phyloP scores from a whole-genome alignment of 2,113 vertebrate species.

The Alces alces region DNA sequence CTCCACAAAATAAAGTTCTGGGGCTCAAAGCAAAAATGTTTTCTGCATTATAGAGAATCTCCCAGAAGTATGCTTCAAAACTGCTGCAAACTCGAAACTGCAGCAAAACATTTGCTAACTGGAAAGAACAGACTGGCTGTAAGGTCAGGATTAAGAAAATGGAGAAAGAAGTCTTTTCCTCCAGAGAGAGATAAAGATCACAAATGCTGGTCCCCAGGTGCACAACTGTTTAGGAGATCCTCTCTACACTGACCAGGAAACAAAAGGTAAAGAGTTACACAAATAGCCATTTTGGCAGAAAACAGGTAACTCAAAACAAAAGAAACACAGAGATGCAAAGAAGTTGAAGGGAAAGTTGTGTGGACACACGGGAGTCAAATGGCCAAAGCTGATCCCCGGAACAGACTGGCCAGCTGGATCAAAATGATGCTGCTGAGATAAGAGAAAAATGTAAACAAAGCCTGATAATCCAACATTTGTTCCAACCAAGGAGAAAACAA shows the following conservation, averaged over 20 bases:
- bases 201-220: not conserved
- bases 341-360: not conserved
- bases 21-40: conserved; percentile 17
- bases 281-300: not conserved
- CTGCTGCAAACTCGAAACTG: not conserved
- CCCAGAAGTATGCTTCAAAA: not conserved
- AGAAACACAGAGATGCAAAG: not conserved
- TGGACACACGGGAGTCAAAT: not conserved
- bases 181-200: not conserved
- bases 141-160: not conserved
- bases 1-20: not conserved
- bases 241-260: not conserved
- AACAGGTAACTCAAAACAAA: not conserved
- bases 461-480: conserved; percentile 14
- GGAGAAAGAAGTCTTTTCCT: not conserved
- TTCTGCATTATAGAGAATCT: not conserved
- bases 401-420: conserved; percentile 11
- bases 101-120: not conserved
- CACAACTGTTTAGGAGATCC: not conserved
- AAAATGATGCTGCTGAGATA: conserved; percentile 60
- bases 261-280: not conserved
- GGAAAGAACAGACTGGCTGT: not conserved
- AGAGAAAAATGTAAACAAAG: conserved; percentile 70
- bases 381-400: not conserved
- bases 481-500: conserved; percentile 26